Evolutionary conservation across 2,113 vertebrate species (phyloP), one percentile per base, ranked within the genome.

Genomic region (Thamnophis sirtalis): DNA sequence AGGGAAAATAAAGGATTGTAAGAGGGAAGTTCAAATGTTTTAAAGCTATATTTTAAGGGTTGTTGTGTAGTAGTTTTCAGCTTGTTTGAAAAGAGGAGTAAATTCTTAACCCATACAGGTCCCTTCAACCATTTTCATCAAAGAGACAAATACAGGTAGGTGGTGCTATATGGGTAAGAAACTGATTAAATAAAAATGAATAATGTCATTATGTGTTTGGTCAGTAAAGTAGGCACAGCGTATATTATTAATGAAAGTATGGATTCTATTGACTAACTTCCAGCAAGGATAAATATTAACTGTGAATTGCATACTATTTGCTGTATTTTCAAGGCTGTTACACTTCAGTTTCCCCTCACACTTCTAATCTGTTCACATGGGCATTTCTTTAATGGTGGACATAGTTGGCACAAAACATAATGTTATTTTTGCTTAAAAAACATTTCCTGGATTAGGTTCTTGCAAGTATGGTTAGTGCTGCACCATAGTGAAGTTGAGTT

Each of bases 61-160:
- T 17, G n/a, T 17, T 33, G 5, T 33, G 5, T 73, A 3, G 68
- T 2, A 2, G 13, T 92, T 43, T 58, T n/a, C 91, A 58, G 22
- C 38, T 28, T 38, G 3, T 84, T 92, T 4, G 8, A 5, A 88
- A 68, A 58, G 33, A 10, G 51, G 94, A 91, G 4, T 1, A 26
- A 93, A 91, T 92, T 90, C 9, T 84, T 94, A 84, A 92, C 93
- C 96, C 85, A 93, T n/a, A 80, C 38, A 91, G 90, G 9, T 86
- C 63, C 9, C 26, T 11, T 28, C 28, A 5, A 38, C 53, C 13
- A 1, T 24, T 90, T 10, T 68, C n/a, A 84, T 9, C 22, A 8
- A 88, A 54, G 55, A 93, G 9, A 19, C 87, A 60, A 56, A 94
- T 1, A 5, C 11, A 15, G 28, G 28, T n/a, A 73, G 51, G 48